A percentile compares a stretch with the other conserved stretches of the same genome.
Conservation (phyloP, 1,140 invertebrate genomes). For the Sarcophaga peregrina region DNA sequence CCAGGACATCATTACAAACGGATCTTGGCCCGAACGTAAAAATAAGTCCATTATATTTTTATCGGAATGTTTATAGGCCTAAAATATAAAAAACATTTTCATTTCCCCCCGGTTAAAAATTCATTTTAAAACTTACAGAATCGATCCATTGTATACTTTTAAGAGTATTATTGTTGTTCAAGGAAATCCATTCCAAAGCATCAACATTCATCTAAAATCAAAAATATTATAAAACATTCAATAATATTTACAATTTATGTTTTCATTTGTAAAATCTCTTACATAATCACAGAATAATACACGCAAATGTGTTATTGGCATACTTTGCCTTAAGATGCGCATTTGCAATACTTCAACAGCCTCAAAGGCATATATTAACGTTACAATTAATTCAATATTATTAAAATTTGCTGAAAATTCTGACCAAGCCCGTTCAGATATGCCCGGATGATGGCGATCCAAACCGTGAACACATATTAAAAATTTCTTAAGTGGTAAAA, state of each 20-base stretch:
- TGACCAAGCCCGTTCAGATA: conserved; percentile 76
- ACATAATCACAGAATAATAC: conserved; percentile 80
- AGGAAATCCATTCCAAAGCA: conserved; percentile 71
- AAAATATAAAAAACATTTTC: conserved; percentile 43
- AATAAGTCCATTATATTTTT: conserved; percentile 52
- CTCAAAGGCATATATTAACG: conserved; percentile 79
- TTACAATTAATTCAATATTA: conserved; percentile 75
- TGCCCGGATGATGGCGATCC: conserved; percentile 72
- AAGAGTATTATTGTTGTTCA: conserved; percentile 73
- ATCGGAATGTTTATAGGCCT: conserved; percentile 65
- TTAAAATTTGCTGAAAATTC: conserved; percentile 69
- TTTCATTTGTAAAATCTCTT: conserved; percentile 49
- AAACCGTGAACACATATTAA: conserved; percentile 79
- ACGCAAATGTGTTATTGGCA: conserved; percentile 81
- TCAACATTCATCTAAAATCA: conserved; percentile 68
- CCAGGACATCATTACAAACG: conserved; percentile 82
- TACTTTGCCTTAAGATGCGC: conserved; percentile 74
- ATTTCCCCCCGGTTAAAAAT: background rate
- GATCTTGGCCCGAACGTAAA: conserved; percentile 69
- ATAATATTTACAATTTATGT: background rate
- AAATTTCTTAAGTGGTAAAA: conserved; percentile 70
- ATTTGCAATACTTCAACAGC: conserved; percentile 73
- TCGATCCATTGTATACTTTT: conserved; percentile 79
- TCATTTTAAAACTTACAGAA: conserved; percentile 61
- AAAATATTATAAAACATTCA: background rate